phyloP scores from a whole-genome alignment of 2,113 vertebrate genomes.

The Crotalus tigris region DNA sequence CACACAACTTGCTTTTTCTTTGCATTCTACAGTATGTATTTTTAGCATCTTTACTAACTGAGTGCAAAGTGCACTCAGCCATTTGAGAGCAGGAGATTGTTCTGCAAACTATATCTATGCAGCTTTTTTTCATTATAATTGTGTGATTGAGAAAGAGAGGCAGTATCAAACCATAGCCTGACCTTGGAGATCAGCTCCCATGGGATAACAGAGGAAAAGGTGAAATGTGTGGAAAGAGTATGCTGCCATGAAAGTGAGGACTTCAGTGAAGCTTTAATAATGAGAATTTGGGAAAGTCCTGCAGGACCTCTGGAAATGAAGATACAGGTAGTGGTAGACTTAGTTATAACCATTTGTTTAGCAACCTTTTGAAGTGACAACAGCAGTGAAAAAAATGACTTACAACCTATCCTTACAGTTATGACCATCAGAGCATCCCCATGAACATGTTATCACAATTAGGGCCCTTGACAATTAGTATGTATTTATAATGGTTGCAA shows the following conservation, averaged over 20 bases:
- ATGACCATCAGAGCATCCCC: not conserved
- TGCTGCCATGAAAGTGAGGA: not conserved
- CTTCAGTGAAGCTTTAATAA: not conserved
- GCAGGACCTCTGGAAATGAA: not conserved
- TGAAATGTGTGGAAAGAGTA: not conserved
- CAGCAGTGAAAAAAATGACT: not conserved
- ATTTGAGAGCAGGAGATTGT: not conserved
- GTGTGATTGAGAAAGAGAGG: not conserved
- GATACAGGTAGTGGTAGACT: not conserved
- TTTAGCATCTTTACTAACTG: not conserved
- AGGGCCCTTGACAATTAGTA: not conserved
- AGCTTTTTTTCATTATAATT: not conserved
- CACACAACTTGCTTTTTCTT: not conserved
- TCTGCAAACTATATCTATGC: not conserved
- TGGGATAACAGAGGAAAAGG: not conserved
- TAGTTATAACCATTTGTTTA: not conserved
- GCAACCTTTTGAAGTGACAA: not conserved
- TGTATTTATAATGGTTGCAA: not conserved
- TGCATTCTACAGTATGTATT: not conserved
- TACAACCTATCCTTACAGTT: not conserved
- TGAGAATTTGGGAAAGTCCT: not conserved
- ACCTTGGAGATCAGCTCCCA: not conserved
- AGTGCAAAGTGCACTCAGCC: slow-evolving; percentile 31
- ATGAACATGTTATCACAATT: not conserved
- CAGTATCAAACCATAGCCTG: too few relatives aligned